Evolutionary conservation across 92 coral and sea anemone species (phyloP).

Genomic region (Galaxea fascicularis): DNA sequence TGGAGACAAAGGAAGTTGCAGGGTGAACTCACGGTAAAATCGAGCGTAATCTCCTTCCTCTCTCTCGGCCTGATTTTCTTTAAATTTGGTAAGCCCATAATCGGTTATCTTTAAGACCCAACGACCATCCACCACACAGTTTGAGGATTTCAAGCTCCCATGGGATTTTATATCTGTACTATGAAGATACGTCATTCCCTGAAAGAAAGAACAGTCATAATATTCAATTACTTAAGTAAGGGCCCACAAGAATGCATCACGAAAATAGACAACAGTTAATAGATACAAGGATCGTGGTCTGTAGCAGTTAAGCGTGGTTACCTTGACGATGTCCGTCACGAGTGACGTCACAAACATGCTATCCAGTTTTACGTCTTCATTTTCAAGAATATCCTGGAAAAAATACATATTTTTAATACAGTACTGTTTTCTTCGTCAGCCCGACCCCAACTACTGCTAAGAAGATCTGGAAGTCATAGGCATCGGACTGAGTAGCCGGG

Average conservation of each 20-base stretch:
- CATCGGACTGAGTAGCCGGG: no score
- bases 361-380: conserved; percentile 93
- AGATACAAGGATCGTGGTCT: no score
- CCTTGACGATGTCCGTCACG: conserved; percentile 94
- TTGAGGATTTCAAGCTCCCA: conserved; percentile 90
- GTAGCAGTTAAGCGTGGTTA: conserved; percentile 6
- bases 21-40: conserved; percentile 74
- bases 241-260: no score
- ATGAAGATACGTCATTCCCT: conserved; percentile 98
- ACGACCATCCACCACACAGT: conserved; percentile 98
- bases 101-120: conserved; percentile 98
- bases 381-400: conserved; percentile 90
- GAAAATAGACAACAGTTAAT: no score
- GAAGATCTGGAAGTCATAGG: no score
- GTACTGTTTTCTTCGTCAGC: no score
- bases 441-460: no score
- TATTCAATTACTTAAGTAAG: not conserved
- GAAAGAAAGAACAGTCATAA: not conserved
- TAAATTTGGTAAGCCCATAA: conserved; percentile 88
- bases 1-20: not conserved
- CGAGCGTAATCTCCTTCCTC: conserved; percentile 86
- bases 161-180: conserved; percentile 91
- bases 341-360: conserved; percentile 93
- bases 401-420: not conserved
- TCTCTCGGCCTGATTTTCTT: conserved; percentile 75